phyloP scores from a whole-genome alignment of 2,797 vertebrate species.

The Allochrocebus solatus region DNA sequence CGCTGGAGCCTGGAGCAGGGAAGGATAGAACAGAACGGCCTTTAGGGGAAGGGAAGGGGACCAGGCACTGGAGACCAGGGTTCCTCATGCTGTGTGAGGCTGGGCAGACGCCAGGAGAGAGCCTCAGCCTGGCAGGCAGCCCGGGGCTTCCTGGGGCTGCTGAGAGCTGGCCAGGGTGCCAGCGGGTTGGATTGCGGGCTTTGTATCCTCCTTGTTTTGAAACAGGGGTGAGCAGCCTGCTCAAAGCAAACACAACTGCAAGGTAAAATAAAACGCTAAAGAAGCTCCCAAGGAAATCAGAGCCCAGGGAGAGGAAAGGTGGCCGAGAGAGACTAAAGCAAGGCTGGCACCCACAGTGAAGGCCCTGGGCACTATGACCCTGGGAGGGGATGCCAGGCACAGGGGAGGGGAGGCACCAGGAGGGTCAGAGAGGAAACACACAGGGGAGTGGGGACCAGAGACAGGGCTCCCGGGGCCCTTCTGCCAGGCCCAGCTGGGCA shows the following conservation, averaged over 20 bases:
- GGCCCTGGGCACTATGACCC: rapidly evolving
- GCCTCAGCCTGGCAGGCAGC: neutral
- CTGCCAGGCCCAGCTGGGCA: rapidly evolving
- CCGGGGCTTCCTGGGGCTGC: neutral
- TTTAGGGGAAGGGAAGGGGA: neutral
- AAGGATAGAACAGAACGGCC: neutral
- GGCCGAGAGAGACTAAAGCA: neutral
- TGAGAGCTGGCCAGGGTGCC: neutral
- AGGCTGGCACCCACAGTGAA: neutral
- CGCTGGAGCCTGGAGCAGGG: rapidly evolving
- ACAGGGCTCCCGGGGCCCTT: rapidly evolving
- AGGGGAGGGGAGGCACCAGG: neutral
- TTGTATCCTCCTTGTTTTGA: neutral
- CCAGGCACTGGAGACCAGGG: neutral
- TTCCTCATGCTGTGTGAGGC: neutral
- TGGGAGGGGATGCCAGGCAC: too few relatives aligned
- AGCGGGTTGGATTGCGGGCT: rapidly evolving
- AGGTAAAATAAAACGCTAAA: neutral
- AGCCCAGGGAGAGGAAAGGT: too few relatives aligned
- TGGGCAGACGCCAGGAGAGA: neutral
- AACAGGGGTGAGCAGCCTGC: neutral
- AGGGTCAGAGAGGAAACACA: neutral
- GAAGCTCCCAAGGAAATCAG: neutral
- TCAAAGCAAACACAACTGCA: neutral
- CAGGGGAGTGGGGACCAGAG: neutral